Evolutionary conservation across 2,888 invertebrate species (phyloP).

Genomic region (Lomographa bimaculata): DNA sequence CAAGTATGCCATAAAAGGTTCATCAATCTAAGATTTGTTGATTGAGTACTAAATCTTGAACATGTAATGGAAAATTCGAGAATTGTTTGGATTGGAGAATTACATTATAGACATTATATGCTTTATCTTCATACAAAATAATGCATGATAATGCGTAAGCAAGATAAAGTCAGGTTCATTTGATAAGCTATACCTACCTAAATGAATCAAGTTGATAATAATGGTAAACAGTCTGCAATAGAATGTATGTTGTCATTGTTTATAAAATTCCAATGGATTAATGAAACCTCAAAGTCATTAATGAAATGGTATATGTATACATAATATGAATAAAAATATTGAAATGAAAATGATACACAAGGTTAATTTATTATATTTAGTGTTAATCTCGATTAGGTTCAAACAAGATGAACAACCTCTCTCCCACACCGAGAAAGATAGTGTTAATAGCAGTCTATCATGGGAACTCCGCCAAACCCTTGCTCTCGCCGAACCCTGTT

Average conservation of each 20-base stretch:
- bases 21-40: conserved; percentile 6
- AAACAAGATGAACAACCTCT: too few species aligned
- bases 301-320: too few species aligned
- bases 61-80: conserved; percentile 25
- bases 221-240: too few species aligned
- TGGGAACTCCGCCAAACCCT: too few species aligned
- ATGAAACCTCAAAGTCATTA: conserved; percentile 3
- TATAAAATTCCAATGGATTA: background rate
- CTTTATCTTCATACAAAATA: conserved; percentile 18
- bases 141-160: conserved; percentile 17
- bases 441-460: too few species aligned
- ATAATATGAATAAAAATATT: too few species aligned
- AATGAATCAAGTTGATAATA: too few species aligned
- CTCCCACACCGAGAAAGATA: too few species aligned
- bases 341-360: too few species aligned
- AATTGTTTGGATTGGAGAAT: conserved; percentile 12
- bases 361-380: too few species aligned
- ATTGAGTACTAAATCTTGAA: conserved; percentile 6
- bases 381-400: too few species aligned
- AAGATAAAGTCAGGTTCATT: conserved; percentile 14
- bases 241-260: conserved; percentile 1
- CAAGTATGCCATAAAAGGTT: conserved; percentile 11
- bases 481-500: too few species aligned
- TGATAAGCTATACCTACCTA: conserved; percentile 7
- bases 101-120: conserved; percentile 9